Base-by-base conservation (phyloP, 37 sponge, comb jelly and placozoan genomes). In the Cladorhizidae sp. region DNA sequence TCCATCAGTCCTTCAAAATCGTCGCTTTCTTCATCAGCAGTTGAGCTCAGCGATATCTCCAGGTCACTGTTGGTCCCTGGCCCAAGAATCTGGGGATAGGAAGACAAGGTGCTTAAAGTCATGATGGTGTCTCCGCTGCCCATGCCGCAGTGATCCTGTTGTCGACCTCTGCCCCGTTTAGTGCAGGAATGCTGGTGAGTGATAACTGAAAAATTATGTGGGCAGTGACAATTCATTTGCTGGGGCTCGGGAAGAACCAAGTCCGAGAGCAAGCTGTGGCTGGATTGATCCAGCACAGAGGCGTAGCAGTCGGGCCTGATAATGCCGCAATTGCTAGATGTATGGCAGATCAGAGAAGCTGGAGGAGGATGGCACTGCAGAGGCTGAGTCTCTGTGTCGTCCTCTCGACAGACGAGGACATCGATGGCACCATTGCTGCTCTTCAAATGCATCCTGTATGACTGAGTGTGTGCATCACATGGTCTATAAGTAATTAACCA, bases 341-440 rank as follows among this genome's bases (percentile, higher is more conserved):
- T 36, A 32, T 31, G 9, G 36, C 18, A 9, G 14, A 43, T 20
- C 29, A 40, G 38, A 3, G 11, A 2, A 71, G 72, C 9, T 5
- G 68, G 68, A 41, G 72, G 49, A n/a, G 52, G 35, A 29, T 35
- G 57, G 2, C 57, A 56, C 23, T 56, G 57, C 18, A 41, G 35
- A 77, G 45, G 31, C 57, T 20, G 39, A 37, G 49, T 42, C 61
- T 79, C 54, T 11, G 80, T 80, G 3, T 79, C 65, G 2, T 78
- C 81, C 52, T 88, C 86, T 0, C 89, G 92, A 54, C 95, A 94
- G 40, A 94, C 90, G 28, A 91, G 70, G n/a, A 90, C 95, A 41
- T 94, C 95, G 23, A 94, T 91, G 31, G 92, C 86, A 22, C 88
- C 92, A 72, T 62, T 67, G 28, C 59, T 64, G 38, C 93, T 93